These are phyloP conservation scores for Talpa occidentalis DNA, from an alignment of 2,113 vertebrate species.

Conservation along the genomic window DNA sequence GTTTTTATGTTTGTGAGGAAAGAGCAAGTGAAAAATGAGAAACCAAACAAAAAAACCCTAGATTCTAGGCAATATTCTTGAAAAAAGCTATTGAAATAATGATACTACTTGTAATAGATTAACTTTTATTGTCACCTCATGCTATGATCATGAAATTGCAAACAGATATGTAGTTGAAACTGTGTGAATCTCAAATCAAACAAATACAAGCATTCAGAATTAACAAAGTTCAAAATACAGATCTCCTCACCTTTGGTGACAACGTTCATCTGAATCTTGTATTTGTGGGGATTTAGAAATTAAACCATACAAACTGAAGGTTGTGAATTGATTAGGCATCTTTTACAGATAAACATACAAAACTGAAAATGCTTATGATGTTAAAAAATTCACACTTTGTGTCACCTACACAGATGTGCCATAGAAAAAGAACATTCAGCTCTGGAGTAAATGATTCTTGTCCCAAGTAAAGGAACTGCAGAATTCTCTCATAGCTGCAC, in stretches of 20 bases:
- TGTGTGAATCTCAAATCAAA: neutral
- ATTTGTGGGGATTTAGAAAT: neutral
- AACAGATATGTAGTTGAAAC: neutral
- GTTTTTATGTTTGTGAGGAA: neutral
- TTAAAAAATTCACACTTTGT: conserved; percentile 29
- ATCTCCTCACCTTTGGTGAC: neutral
- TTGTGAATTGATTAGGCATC: neutral
- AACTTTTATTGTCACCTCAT: neutral
- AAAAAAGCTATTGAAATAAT: neutral
- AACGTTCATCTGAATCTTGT: neutral
- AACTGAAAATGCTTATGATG: neutral
- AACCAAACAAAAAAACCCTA: neutral
- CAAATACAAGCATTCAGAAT: neutral
- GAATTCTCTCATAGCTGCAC: conserved; percentile 32
- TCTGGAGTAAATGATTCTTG: conserved; percentile 37
- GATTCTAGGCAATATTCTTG: neutral
- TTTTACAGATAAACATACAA: conserved; percentile 16
- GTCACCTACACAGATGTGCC: conserved; percentile 56
- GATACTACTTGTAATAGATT: neutral
- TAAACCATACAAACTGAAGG: neutral
- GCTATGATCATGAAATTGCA: neutral
- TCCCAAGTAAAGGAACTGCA: conserved; percentile 37
- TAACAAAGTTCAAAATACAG: neutral
- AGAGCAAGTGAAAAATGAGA: neutral
- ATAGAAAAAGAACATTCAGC: conserved; percentile 58